These are phyloP conservation scores for Laterallus jamaicensis DNA, from an alignment of 2,113 vertebrate species.

Conservation along the genomic window DNA sequence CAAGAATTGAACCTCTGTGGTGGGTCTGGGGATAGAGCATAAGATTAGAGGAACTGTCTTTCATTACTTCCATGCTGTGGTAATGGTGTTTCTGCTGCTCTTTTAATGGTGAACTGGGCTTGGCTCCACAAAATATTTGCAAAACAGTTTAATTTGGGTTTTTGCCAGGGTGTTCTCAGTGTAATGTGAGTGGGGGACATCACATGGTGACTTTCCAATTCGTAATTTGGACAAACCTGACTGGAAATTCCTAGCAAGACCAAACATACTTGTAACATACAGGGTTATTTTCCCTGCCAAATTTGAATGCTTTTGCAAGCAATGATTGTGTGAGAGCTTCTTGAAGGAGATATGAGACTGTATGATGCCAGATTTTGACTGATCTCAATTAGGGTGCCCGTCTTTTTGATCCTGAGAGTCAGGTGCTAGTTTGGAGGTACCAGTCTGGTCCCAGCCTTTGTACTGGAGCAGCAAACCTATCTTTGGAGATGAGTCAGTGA, in stretches of 20 bases:
- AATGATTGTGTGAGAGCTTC: background rate
- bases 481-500: slow-evolving; percentile 62
- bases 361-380: slow-evolving; percentile 36
- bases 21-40: background rate
- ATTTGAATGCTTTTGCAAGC: background rate
- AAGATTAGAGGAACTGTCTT: background rate
- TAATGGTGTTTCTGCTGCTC: background rate
- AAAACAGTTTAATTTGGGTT: slow-evolving; percentile 7
- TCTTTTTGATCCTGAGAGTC: slow-evolving; percentile 46
- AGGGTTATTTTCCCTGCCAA: background rate
- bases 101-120: background rate
- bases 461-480: slow-evolving; percentile 44
- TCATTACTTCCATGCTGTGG: fast-evolving
- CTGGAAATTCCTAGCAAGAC: background rate
- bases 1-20: background rate
- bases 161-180: slow-evolving; percentile 44
- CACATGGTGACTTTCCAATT: slow-evolving; percentile 14
- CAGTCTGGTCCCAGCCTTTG: slow-evolving; percentile 34
- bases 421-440: slow-evolving; percentile 58
- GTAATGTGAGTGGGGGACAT: slow-evolving; percentile 20
- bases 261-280: background rate
- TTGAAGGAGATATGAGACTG: background rate
- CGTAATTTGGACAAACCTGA: background rate
- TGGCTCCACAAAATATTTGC: slow-evolving; percentile 21
- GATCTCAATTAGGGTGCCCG: slow-evolving; percentile 9